Percentiles rank a stretch among this genome's conserved stretches.
These are phyloP conservation scores for Anniella stebbinsi DNA, from an alignment of 2,797 vertebrate genomes.

Conservation along the genomic window DNA sequence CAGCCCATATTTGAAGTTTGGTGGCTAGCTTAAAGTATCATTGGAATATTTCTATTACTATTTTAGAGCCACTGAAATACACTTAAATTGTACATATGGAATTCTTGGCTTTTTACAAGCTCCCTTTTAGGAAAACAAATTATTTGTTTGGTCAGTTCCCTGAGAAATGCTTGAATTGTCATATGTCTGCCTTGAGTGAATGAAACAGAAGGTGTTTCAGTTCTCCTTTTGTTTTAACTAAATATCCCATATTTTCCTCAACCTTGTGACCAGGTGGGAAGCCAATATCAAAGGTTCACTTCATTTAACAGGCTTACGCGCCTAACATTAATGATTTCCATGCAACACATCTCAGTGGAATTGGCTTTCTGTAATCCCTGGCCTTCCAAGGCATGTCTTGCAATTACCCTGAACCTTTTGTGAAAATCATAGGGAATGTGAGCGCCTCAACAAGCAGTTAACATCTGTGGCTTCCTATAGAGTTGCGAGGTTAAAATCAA, in stretches of 20 bases:
- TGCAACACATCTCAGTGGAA: constrained; percentile 61
- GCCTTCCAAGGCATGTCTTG: constrained; percentile 63
- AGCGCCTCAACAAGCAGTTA: constrained; percentile 71
- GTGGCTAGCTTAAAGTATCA: background rate
- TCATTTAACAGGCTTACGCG: constrained; percentile 53
- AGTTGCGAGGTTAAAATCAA: constrained; percentile 77
- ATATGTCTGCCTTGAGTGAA: background rate
- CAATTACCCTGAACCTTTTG: constrained; percentile 61
- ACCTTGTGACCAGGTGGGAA: constrained; percentile 18
- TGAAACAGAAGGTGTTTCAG: constrained; percentile 5
- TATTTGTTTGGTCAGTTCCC: background rate
- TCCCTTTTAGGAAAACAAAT: constrained; percentile 33
- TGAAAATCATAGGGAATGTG: constrained; percentile 70
- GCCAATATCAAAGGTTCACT: constrained; percentile 57
- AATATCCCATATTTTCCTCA: constrained; percentile 32
- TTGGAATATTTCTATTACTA: background rate
- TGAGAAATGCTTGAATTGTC: background rate
- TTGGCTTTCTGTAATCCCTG: constrained; percentile 58
- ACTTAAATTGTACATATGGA: background rate
- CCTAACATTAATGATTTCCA: constrained; percentile 28
- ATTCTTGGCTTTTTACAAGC: constrained; percentile 21
- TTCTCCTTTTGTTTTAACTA: constrained; percentile 37
- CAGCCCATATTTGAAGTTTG: background rate
- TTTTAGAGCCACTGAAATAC: background rate
- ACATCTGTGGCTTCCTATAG: constrained; percentile 73